These are phyloP conservation scores for Nannospalax galili DNA, from an alignment of 2,113 vertebrate species.

Conservation along the genomic window DNA sequence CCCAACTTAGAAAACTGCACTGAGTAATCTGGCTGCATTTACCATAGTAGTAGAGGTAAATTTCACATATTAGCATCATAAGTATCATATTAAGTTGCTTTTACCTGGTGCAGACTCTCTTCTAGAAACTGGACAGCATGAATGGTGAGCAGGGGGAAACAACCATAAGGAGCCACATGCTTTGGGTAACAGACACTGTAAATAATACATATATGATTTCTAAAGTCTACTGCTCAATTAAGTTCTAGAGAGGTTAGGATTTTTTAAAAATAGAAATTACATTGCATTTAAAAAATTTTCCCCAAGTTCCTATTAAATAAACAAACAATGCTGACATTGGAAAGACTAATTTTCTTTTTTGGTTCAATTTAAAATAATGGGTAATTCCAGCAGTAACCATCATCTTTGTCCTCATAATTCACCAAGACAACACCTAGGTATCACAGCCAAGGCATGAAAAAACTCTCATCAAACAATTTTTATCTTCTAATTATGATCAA, in stretches of 20 bases:
- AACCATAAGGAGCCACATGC: not conserved
- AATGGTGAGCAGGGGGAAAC: not conserved
- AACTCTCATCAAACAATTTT: not conserved
- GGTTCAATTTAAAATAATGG: not conserved
- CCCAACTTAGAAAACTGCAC: not conserved
- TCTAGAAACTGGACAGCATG: not conserved
- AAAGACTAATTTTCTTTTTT: not conserved
- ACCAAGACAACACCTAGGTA: not conserved
- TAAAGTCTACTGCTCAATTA: not conserved
- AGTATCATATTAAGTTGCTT: not conserved
- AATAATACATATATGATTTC: not conserved
- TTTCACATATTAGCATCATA: not conserved
- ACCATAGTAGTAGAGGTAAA: not conserved
- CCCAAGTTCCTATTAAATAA: not conserved
- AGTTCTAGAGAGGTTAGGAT: slow-evolving; percentile 10
- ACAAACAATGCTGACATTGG: not conserved
- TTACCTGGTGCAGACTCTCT: not conserved
- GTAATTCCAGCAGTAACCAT: not conserved
- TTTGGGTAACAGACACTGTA: not conserved
- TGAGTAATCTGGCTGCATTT: not conserved
- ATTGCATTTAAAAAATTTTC: slow-evolving; percentile 29
- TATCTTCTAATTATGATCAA: not conserved
- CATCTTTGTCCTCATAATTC: not conserved
- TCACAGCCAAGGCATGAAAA: not conserved
- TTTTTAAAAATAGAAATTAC: slow-evolving; percentile 22